Evolutionary conservation across 1,140 invertebrate genomes (phyloP), one percentile per base, ranked within the genome.

Genomic region (Lepidurus couesii): DNA sequence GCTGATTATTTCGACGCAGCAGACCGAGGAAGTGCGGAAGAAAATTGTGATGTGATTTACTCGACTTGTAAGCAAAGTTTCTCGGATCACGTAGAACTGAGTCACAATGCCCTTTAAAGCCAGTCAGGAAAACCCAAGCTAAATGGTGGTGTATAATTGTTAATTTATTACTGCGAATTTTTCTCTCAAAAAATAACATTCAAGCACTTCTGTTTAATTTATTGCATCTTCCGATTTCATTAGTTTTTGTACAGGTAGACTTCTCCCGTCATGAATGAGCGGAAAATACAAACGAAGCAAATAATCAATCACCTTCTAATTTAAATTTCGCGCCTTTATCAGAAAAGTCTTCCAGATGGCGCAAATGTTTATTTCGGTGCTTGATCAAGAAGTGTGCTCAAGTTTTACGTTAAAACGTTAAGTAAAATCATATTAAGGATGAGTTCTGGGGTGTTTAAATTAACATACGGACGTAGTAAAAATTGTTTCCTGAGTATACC

Each of bases 1-100:
- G 73, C n/a, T n/a, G 45, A 79, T 7, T 79, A 79, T 47, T 79
- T 79, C 11, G 78, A 79, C 44, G 78, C 78, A 16, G 78, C 78
- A 8, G 73, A 79, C 42, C 42, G 24, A 16, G 78, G 78, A 9
- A 16, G n/a, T 13, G 43, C 43, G 1, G 47, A 74, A 16, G 78
- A 79, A 11, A 21, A 79, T 26, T 79, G 78, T 45, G 73, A 74
- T 43, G 21, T 47, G 21, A 44, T 79, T 6, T 79, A 79, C 73
- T 10, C 73, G 1, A 43, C 78, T 74, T 79, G 78, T 13, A 42
- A 47, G 24, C 24, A 6, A 4, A 77, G 42, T 45, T 24, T 77
- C 24, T 21, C 9, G 75, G 44, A 77, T 16, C 75, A 42, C 1
- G 44, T 42, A 47, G 47, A 77, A 45, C 21, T 21, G 9, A 45